Percentiles rank a stretch among this genome's conserved stretches.
phyloP scores from a whole-genome alignment of 2,797 vertebrate species.

The Coluber constrictor region DNA sequence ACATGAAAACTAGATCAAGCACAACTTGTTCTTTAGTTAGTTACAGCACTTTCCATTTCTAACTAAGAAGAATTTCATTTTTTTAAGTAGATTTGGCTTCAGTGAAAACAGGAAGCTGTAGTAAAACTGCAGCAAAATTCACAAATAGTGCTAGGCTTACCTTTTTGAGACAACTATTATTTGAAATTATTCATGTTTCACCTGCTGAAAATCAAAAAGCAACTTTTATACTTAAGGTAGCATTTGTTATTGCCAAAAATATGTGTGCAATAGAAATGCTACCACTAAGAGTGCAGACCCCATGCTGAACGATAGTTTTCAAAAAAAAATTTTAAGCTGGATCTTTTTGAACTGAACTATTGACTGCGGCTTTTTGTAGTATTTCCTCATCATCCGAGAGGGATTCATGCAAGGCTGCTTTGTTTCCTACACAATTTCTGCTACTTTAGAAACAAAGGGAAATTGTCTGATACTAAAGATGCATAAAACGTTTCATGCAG shows the following conservation, averaged over 20 bases:
- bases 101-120: background rate
- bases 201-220: background rate
- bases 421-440: slow-evolving; percentile 27
- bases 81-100: background rate
- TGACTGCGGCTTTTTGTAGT: background rate
- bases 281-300: background rate
- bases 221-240: background rate
- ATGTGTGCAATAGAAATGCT: background rate
- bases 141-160: background rate
- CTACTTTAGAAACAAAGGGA: background rate
- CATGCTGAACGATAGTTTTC: background rate
- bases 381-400: slow-evolving; percentile 27
- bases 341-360: slow-evolving; percentile 17
- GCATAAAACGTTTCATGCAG: background rate
- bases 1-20: background rate
- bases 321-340: background rate
- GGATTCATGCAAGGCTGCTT: slow-evolving; percentile 18
- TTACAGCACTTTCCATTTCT: background rate
- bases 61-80: background rate
- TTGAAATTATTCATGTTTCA: background rate
- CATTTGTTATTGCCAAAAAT: slow-evolving; percentile 7
- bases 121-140: background rate
- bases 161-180: background rate
- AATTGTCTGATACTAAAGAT: background rate
- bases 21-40: background rate